Evolutionary conservation across 2,888 invertebrate genomes (phyloP), one percentile per base, ranked within the genome.

Genomic region (Troglohyphantes excavatus): DNA sequence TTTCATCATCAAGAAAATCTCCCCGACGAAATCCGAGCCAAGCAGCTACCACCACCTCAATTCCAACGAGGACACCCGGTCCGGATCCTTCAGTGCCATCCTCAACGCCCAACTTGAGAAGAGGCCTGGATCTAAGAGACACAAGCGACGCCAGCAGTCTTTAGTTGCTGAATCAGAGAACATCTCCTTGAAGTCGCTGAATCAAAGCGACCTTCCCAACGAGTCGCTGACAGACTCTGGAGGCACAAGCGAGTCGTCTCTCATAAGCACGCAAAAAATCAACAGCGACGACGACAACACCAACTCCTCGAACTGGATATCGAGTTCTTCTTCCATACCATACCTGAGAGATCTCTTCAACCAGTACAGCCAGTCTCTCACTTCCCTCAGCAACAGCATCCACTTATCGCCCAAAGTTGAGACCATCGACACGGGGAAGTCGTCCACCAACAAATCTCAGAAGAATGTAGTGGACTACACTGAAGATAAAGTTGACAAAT

Each of bases 251-350:
- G 85, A 81, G 6, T 21, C 78, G 1, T 73, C 81, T 11, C 67
- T 53, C 19, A 79, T 73, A 11, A 79, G 78, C 33, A 84, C 90
- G 5, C 78, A 70, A 65, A 72, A 53, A 19, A 53, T 73, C 27
- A 70, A 63, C 43, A 88, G 67, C 43, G 68, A 21, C n/a, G 75
- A 86, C n/a, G 79, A 70, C 7, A 46, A 76, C 5, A 33, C 46
- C 9, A n/a, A 21, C n/a, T 72, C 46, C 6, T 17, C 61, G 0
- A 53, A 68, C 19, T 67, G 67, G 73, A 73, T 63, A 21, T 90
- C 90, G 0, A 65, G 43, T 27, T 63, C 78, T 2, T 78, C 90
- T 11, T 90, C 90, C 7, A 72, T 82, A 27, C 78, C 86, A 5
- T 86, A 81, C 17, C 67, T 90, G 9, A 53, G 76, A 23, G 27